Percentiles rank a stretch among this genome's conserved stretches.
These are phyloP conservation scores for Hypocryptadius cinnamomeus DNA, from an alignment of 2,113 vertebrate genomes.

Conservation along the genomic window DNA sequence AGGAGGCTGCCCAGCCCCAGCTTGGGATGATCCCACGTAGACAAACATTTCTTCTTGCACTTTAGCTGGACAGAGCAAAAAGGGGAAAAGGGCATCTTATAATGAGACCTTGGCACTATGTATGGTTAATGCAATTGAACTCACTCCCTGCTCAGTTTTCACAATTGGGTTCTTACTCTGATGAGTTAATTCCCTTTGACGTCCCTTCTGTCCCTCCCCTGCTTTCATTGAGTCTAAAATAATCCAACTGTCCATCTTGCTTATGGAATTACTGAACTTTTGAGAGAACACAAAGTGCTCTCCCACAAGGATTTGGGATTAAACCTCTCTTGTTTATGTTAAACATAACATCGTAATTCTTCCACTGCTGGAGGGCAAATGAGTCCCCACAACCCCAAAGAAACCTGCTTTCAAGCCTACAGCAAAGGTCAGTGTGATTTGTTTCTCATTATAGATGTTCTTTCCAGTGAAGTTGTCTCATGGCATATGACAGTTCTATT, in stretches of 20 bases:
- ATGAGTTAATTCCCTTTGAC: constrained; percentile 41
- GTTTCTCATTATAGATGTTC: constrained; percentile 14
- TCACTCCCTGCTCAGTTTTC: constrained; percentile 18
- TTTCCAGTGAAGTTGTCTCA: constrained; percentile 28
- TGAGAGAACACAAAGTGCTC: constrained; percentile 48
- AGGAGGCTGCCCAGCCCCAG: not conserved
- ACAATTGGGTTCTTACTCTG: not conserved
- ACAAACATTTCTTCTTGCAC: not conserved
- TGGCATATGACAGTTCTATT: constrained; percentile 41
- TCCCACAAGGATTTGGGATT: constrained; percentile 51
- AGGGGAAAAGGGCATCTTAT: not conserved
- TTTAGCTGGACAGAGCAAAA: not conserved
- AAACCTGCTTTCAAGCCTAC: constrained; percentile 7
- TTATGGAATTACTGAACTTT: constrained; percentile 59
- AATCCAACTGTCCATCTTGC: constrained; percentile 49
- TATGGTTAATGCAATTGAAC: constrained; percentile 17
- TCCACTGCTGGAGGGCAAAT: constrained; percentile 41
- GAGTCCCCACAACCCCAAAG: not conserved
- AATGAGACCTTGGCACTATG: not conserved
- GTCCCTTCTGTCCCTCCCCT: not conserved
- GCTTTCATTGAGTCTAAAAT: constrained; percentile 13
- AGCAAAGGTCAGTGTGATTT: constrained; percentile 25
- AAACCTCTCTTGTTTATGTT: constrained; percentile 50
- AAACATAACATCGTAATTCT: constrained; percentile 53
- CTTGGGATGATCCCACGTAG: not conserved